Evolutionary conservation across 1,140 invertebrate genomes (phyloP), one percentile per base, ranked within the genome.

Genomic region (Zaprionus capensis): DNA sequence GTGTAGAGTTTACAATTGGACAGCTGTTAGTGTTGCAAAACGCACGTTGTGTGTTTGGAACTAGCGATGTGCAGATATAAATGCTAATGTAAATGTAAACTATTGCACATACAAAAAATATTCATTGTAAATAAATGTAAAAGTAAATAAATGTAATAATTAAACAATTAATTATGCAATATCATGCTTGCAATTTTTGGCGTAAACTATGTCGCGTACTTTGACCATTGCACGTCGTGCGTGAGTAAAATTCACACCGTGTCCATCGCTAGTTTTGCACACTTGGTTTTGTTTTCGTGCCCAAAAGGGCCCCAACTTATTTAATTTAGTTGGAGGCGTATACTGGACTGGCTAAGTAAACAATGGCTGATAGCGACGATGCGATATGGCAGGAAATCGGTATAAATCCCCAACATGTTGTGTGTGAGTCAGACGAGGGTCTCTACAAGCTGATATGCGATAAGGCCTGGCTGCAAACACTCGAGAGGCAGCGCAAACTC

Each of bases 401-500:
- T 62, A 94, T 96, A 92, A 95, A 94, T 78, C 93, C 91, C 77
- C 95, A 95, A 85, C 95, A 95, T 93, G 93, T 95, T 93, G 93
- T 96, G 70, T 94, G 94, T 92, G 82, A 93, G 41, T 94, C 95
- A 44, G 79, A 87, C 69, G 84, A 80, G 41, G 93, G 94, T 49
- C 92, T 94, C 78, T 95, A 94, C 86, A 92, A 94, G 73, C 93
- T 95, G 53, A 94, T 95, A 71, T 95, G 96, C 65, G 95, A 96
- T 86, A 94, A 94, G 86, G 93, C 91, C 71, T 96, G 96, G 96
- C 91, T 96, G 67, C 95, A 95, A 92, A 94, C 94, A 80, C 93
- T 96, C 80, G 86, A 95, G 71, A 94, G 95, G 74, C 78, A 93
- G 31, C 92, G 91, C 4, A 93, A 92, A 67, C 78, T 94, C 24